Percentiles rank a stretch among this genome's conserved stretches.
These are phyloP conservation scores for Ligdia adustata DNA, from an alignment of 2,888 invertebrate species.

Conservation along the genomic window DNA sequence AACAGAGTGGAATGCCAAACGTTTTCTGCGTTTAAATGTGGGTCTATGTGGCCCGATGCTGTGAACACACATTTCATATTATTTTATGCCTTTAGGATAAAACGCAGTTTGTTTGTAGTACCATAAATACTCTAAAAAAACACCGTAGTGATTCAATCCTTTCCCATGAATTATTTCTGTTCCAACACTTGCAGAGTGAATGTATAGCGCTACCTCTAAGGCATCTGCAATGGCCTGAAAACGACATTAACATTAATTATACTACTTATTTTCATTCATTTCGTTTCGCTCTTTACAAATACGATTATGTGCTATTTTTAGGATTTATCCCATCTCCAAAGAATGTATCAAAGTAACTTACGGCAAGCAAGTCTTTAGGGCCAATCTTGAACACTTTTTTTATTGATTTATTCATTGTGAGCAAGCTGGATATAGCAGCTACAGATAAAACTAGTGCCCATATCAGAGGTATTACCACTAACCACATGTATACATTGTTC, in stretches of 20 bases:
- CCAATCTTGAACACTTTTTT: slow-evolving; percentile 53
- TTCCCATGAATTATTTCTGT: slow-evolving; percentile 73
- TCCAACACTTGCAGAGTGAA: slow-evolving; percentile 67
- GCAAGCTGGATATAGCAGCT: slow-evolving; percentile 44
- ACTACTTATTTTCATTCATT: background rate
- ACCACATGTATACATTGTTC: slow-evolving; percentile 65
- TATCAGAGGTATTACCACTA: slow-evolving; percentile 58
- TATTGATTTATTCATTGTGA: slow-evolving; percentile 40
- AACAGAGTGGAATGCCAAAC: slow-evolving; percentile 66
- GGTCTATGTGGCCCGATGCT: slow-evolving; percentile 74
- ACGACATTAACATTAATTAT: background rate
- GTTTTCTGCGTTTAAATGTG: slow-evolving; percentile 62
- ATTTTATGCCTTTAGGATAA: too few species aligned
- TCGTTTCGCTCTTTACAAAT: too few species aligned
- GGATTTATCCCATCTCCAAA: too few species aligned
- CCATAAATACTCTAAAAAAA: too few species aligned
- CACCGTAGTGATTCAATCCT: slow-evolving; percentile 73
- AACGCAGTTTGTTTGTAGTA: too few species aligned
- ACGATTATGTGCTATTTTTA: too few species aligned
- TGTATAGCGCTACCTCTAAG: slow-evolving; percentile 64
- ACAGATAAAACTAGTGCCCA: slow-evolving; percentile 54
- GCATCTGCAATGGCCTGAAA: slow-evolving; percentile 63
- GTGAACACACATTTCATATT: slow-evolving; percentile 31
- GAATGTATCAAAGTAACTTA: too few species aligned
- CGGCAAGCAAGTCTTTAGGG: slow-evolving; percentile 54